Evolutionary conservation across 2,888 invertebrate species (phyloP).

Genomic region (Nomada hirtipes): DNA sequence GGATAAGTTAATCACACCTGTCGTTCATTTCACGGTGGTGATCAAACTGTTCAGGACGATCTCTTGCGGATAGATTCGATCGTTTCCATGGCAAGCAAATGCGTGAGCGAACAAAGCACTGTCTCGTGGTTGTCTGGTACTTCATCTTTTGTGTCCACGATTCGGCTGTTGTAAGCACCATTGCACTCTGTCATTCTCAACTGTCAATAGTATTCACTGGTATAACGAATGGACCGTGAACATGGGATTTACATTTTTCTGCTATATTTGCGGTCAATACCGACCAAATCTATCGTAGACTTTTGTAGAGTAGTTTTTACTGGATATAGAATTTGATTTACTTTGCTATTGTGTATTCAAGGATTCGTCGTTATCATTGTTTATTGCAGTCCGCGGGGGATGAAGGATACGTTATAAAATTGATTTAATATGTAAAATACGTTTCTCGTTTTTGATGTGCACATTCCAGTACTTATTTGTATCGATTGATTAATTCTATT

Average conservation of each 20-base stretch:
- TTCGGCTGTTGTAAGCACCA: conserved; percentile 5
- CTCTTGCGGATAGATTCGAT: background rate
- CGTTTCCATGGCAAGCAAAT: background rate
- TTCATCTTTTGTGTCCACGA: conserved; percentile 30
- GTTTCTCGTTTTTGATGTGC: too few species aligned
- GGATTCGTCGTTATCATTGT: background rate
- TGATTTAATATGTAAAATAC: too few species aligned
- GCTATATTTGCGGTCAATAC: background rate
- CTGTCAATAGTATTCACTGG: conserved; percentile 19
- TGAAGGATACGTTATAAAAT: too few species aligned
- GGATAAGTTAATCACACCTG: conserved; percentile 7
- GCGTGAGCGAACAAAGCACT: conserved; percentile 33
- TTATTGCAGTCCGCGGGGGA: too few species aligned
- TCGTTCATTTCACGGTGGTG: conserved; percentile 3
- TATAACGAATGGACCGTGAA: background rate
- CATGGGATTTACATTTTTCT: conserved; percentile 20
- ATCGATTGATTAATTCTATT: too few species aligned
- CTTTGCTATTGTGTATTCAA: background rate
- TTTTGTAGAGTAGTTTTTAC: background rate
- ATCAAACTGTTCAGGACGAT: conserved; percentile 36
- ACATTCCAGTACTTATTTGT: too few species aligned
- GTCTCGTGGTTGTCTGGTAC: conserved; percentile 23
- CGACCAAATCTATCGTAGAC: background rate
- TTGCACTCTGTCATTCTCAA: conserved; percentile 11
- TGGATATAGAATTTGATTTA: background rate